Percentiles rank a stretch among this genome's conserved stretches.
These are phyloP conservation scores for Butorides virescens DNA, from an alignment of 2,113 vertebrate genomes.

Conservation along the genomic window DNA sequence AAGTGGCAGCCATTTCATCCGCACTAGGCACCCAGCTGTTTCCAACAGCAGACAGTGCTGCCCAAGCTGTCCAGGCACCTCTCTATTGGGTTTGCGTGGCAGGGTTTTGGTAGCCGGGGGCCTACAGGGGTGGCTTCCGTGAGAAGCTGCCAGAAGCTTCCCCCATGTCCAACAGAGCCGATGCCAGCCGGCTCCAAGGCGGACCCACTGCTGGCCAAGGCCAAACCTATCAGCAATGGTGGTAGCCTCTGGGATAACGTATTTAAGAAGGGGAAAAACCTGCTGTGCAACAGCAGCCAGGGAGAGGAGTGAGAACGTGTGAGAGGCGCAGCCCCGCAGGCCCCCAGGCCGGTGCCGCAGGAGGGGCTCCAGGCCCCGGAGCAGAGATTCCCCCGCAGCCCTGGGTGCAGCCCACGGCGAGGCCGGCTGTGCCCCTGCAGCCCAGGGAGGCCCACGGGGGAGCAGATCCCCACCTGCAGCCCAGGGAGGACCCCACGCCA, in stretches of 20 bases:
- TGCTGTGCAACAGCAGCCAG: background rate
- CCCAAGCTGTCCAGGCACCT: background rate
- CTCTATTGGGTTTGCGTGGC: background rate
- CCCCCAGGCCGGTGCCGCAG: background rate
- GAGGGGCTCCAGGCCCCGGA: background rate
- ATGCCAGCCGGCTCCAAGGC: fast-evolving
- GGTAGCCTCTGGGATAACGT: background rate
- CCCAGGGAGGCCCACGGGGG: background rate
- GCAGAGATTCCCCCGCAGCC: background rate
- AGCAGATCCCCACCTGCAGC: background rate
- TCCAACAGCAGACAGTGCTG: background rate
- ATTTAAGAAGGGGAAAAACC: background rate
- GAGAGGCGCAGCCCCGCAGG: background rate
- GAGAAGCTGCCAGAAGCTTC: background rate
- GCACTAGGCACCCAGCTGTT: background rate
- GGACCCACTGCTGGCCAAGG: fast-evolving
- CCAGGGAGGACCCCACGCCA: fast-evolving
- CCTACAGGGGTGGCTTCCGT: background rate
- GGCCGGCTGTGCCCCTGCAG: background rate
- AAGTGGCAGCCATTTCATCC: background rate
- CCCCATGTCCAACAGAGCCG: fast-evolving
- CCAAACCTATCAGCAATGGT: fast-evolving
- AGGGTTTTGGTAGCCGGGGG: background rate
- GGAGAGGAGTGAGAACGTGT: background rate
- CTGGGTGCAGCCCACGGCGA: background rate